Evolutionary conservation across 2,888 invertebrate genomes (phyloP).

Genomic region (Alviniconcha strummeri): DNA sequence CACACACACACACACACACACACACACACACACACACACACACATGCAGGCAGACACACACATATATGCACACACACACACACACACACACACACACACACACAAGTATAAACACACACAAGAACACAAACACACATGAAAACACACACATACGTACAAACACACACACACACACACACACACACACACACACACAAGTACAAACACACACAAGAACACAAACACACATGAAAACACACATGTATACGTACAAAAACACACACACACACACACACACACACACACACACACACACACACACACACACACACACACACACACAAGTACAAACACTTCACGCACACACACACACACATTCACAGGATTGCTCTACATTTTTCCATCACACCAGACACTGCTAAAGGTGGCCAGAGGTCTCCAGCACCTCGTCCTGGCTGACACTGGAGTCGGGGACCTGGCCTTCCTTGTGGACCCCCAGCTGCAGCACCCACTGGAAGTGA

Average conservation of each 20-base stretch:
- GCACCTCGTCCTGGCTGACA: no score
- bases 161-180: not conserved
- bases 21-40: not conserved
- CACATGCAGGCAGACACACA: not conserved
- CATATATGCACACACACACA: not conserved
- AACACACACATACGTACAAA: not conserved
- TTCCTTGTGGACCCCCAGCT: no score
- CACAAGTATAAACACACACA: not conserved
- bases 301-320: conserved; percentile 1
- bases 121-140: not conserved
- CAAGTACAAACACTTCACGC: not conserved
- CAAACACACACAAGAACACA: not conserved
- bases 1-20: conserved; percentile 1
- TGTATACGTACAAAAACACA: not conserved
- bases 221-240: not conserved
- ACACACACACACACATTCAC: not conserved
- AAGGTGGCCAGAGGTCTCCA: no score
- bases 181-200: not conserved
- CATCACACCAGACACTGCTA: no score
- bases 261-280: not conserved
- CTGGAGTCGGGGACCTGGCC: no score
- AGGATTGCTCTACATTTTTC: no score
- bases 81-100: not conserved
- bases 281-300: not conserved
- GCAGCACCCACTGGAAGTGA: no score